Base-by-base conservation (phyloP, 2,888 invertebrate species). In the Lissocephala sabroskyi region DNA sequence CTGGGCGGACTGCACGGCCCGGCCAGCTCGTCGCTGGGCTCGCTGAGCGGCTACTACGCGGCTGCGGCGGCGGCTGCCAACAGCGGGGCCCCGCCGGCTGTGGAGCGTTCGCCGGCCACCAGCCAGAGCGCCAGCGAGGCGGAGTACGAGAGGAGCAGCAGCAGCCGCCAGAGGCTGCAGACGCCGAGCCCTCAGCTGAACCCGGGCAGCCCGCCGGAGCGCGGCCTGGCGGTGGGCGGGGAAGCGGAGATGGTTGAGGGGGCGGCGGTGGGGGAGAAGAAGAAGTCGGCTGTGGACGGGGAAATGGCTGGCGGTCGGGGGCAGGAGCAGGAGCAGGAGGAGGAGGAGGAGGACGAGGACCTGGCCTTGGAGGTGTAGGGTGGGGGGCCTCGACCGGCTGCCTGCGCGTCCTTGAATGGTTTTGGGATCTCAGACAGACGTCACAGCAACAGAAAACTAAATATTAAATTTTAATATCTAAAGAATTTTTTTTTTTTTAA, bases 1-100 rank as follows among this genome's bases (percentile, higher is more conserved):
- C 17, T 37, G 30, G 18, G 14, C 45, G 40, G 13, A 9, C 32
- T 37, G 6, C 46, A 40, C 57, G 82, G 70, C 59, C 30, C 49
- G 19, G 79, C 78, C 58, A 80, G 91, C 52, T 90, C 87, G 73
- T 87, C 90, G 2, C 74, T 87, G 26, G 85, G 86, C 53, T 85
- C 87, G 37, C 73, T 88, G 41, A 86, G 87, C 52, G 87, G 86
- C 63, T 88, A 88, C 57, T 88, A 88, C 79, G 86, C 86, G 86
- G 65, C 78, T 28, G 61, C 74, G 10, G 30, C 37, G n/a, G 44
- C 11, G 32, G 32, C 41, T 30, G 29, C 23, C 26, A 30, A 18
- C 3, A 19, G 30, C 17, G 29, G 13, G 11, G 13, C 33, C 17
- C 45, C 41, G 19, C 13, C 18, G 16, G 17, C 35, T 35, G 3